Evolutionary conservation across 2,888 invertebrate species (phyloP).

Genomic region (Nomada lathburiana): DNA sequence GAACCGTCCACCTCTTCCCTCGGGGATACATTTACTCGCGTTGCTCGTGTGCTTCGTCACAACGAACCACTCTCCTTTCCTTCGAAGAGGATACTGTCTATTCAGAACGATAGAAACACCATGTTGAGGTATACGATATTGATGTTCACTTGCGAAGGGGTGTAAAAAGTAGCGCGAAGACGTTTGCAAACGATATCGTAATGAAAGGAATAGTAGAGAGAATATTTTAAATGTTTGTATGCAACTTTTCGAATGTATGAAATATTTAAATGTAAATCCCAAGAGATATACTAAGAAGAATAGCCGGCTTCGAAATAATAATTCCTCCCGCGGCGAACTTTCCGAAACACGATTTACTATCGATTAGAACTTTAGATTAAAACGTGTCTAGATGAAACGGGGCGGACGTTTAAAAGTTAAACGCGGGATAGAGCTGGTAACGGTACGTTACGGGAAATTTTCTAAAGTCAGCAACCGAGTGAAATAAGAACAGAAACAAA

Average conservation of each 20-base stretch:
- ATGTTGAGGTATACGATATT: neutral
- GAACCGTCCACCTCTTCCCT: slow-evolving; percentile 56
- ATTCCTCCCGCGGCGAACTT: no score
- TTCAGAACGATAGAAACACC: slow-evolving; percentile 19
- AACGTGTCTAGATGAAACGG: no score
- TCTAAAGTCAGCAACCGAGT: neutral
- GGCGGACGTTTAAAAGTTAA: no score
- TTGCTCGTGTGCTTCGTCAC: slow-evolving; percentile 64
- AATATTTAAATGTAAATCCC: no score
- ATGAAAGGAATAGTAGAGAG: neutral
- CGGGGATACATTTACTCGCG: slow-evolving; percentile 67
- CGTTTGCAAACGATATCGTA: neutral
- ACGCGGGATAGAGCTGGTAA: no score
- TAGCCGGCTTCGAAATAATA: no score
- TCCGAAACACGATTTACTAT: no score
- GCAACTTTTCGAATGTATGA: no score
- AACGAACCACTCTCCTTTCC: slow-evolving; percentile 49
- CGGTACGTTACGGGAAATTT: no score
- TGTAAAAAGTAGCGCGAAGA: neutral
- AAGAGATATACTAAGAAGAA: no score
- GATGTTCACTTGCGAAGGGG: slow-evolving; percentile 4
- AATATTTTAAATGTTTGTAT: no score
- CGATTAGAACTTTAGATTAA: no score
- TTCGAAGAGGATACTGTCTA: slow-evolving; percentile 25
- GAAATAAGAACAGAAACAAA: neutral